Evolutionary conservation across 2,797 vertebrate species (phyloP).

Genomic region (Peromyscus nudipes): DNA sequence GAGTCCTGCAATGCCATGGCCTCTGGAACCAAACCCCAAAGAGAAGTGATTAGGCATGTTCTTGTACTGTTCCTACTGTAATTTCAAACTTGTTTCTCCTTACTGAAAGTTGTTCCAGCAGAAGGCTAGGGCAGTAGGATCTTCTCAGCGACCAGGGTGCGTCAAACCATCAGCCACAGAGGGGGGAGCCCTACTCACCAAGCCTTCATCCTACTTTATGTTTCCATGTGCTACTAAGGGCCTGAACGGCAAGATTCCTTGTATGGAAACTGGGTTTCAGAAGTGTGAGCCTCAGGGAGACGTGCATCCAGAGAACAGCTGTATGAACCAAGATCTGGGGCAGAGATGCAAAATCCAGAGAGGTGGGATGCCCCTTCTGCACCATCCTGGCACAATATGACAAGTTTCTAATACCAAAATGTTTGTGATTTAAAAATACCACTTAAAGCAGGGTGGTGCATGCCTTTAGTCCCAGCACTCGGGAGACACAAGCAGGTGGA

Average conservation of each 20-base stretch:
- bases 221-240: slow-evolving; percentile 4
- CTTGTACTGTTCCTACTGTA: neutral
- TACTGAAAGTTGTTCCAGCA: neutral
- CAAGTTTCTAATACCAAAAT: slow-evolving; percentile 47
- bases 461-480: neutral
- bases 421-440: neutral
- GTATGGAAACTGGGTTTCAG: neutral
- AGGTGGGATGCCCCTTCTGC: neutral
- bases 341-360: neutral
- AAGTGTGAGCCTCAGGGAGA: neutral
- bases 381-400: neutral
- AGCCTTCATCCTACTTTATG: neutral
- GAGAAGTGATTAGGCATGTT: neutral
- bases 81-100: slow-evolving; percentile 17
- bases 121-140: neutral
- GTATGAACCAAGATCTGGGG: neutral
- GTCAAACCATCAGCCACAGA: neutral
- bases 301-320: neutral
- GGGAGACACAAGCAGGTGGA: neutral
- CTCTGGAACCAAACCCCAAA: neutral
- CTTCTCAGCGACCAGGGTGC: slow-evolving; percentile 38
- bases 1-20: neutral
- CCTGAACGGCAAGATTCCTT: neutral
- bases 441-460: neutral
- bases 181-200: neutral